Base-by-base conservation (phyloP, 2,888 invertebrate genomes). In the Xanthorhoe designata region DNA sequence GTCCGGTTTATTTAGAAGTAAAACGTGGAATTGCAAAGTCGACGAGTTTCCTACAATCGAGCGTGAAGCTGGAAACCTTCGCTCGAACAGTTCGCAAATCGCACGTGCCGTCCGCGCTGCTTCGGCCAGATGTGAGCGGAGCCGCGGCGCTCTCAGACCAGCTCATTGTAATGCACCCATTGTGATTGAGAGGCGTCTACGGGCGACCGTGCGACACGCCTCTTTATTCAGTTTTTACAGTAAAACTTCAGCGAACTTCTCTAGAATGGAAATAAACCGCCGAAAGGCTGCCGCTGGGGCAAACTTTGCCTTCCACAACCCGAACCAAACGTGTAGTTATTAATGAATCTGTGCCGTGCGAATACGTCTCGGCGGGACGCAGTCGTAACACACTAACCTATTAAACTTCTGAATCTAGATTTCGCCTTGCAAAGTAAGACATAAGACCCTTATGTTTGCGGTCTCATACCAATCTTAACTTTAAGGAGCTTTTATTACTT, bases 1-100 rank as follows among this genome's bases (percentile, higher is more conserved):
- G 70, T 71, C 51, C 58, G 49, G 71, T 77, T 76, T 77, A 75
- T 76, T 73, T 72, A 68, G 57, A 69, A 66, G 62, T 70, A 54
- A 70, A 74, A 64, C 68, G 66, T 60, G 66, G 66, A 72, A 76
- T 77, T 57, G 63, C 70, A 68, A 70, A 75, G 67, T 64, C 67
- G 64, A 71, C 72, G 70, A 65, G 64, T 70, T 71, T 24, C 32
- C 55, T 61, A 68, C 69, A 72, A 57, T 73, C 55, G 71, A 76
- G 72, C 75, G 75, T 74, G 69, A 77, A 76, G 72, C 70, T 64
- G 58, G 66, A 61, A 71, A 70, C 61, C 66, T 32, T 57, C 69
- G 70, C 72, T 68, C 60, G 70, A 71, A 70, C 66, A 59, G 73
- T 65, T 76, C 68, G 65, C 72, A 67, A 73, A 74, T 73, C 71